These are phyloP conservation scores for Ranitomeya variabilis DNA, from an alignment of 2,113 vertebrate species.

Conservation along the genomic window DNA sequence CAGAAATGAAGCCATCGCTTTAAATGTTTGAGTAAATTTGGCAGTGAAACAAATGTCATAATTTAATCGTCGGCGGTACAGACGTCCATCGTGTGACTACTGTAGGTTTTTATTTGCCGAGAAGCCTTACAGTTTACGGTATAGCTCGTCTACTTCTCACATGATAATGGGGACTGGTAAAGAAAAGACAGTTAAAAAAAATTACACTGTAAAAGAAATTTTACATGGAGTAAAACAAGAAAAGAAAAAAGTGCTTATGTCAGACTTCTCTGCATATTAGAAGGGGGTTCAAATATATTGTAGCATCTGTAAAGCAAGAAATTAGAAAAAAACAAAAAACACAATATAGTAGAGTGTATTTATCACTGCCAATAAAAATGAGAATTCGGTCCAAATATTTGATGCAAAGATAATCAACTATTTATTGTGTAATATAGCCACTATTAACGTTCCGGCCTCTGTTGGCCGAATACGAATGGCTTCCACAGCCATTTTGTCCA, in stretches of 20 bases:
- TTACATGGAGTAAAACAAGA: background rate
- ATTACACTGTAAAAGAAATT: background rate
- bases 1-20: constrained; percentile 2
- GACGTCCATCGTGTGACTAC: background rate
- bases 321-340: no score
- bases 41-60: background rate
- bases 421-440: no score
- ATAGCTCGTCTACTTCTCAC: background rate
- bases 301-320: no score
- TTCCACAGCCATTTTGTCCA: no score
- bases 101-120: background rate
- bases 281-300: no score
- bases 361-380: no score
- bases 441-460: no score
- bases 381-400: no score
- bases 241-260: background rate
- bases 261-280: background rate
- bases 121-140: background rate
- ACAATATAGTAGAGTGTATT: no score
- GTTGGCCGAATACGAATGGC: no score
- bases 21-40: background rate
- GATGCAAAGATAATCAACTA: no score
- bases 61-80: background rate
- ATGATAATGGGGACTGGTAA: background rate
- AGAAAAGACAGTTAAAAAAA: background rate